Evolutionary conservation across 2,888 invertebrate genomes (phyloP).

Genomic region (Leptinotarsa haldemani): DNA sequence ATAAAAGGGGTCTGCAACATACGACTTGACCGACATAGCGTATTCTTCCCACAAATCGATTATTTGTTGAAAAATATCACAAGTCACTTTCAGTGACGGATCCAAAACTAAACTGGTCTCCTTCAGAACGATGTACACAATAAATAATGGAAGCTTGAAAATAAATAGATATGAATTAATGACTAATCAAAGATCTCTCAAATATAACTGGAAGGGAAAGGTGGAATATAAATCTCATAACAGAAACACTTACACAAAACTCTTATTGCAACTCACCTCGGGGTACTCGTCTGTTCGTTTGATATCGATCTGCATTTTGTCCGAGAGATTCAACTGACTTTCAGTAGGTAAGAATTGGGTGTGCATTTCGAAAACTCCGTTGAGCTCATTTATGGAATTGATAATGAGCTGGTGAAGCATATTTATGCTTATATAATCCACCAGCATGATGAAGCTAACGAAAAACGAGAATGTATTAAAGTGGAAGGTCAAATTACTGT

Average conservation of each 20-base stretch:
- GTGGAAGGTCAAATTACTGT: conserved; percentile 29
- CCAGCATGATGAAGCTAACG: conserved; percentile 76
- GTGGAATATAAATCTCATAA: neutral
- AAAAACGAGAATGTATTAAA: neutral
- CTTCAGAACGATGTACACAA: conserved; percentile 69
- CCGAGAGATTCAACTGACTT: conserved; percentile 56
- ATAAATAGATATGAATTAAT: neutral
- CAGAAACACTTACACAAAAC: neutral
- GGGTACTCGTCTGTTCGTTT: conserved; percentile 64
- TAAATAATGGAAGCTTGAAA: conserved; percentile 73
- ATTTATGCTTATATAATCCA: conserved; percentile 79
- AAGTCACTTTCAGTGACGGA: conserved; percentile 73
- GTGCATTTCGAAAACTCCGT: conserved; percentile 70
- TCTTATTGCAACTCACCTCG: conserved; percentile 51
- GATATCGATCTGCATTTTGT: conserved; percentile 66
- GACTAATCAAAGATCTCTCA: neutral
- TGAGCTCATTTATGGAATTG: conserved; percentile 73
- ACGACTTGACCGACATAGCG: conserved; percentile 76
- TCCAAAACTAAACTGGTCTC: conserved; percentile 66
- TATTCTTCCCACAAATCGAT: conserved; percentile 76
- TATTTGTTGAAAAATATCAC: conserved; percentile 72
- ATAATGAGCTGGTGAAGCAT: conserved; percentile 75
- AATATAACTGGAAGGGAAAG: too few relatives aligned
- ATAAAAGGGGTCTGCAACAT: conserved; percentile 77
- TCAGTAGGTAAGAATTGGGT: conserved; percentile 67